Conservation (phyloP, 2,888 invertebrate genomes). For the Cataglyphis altisquamis region DNA sequence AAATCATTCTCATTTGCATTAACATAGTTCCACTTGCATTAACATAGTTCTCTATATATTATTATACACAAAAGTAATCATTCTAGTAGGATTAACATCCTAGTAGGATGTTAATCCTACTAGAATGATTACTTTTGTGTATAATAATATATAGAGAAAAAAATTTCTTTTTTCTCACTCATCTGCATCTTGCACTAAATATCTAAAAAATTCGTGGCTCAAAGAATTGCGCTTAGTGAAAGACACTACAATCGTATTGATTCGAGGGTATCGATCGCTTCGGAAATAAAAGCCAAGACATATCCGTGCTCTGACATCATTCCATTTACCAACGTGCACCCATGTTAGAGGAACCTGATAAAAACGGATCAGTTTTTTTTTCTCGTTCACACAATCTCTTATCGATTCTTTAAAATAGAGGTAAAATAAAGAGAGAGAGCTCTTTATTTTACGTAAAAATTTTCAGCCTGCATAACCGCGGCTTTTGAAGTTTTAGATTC, state of each 20-base stretch:
- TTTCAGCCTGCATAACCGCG: neutral
- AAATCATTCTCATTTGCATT: too few relatives aligned
- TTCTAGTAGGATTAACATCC: too few relatives aligned
- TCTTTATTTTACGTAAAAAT: neutral
- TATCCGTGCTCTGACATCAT: conserved; percentile 70
- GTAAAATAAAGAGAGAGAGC: neutral
- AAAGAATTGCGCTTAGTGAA: conserved; percentile 5
- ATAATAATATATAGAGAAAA: neutral
- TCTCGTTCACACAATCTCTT: conserved; percentile 37
- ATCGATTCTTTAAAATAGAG: conserved; percentile 62
- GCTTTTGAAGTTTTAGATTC: neutral
- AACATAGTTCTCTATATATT: too few relatives aligned
- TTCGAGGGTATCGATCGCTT: conserved; percentile 79
- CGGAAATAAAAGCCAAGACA: conserved; percentile 78
- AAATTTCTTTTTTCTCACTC: neutral
- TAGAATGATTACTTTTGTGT: too few relatives aligned
- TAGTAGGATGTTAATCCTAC: too few relatives aligned
- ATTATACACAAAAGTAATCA: too few relatives aligned
- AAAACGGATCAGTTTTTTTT: conserved; percentile 63
- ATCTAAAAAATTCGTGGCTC: neutral
- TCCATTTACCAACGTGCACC: conserved; percentile 64
- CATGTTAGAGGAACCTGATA: conserved; percentile 61
- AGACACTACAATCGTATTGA: conserved; percentile 74
- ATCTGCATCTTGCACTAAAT: neutral
- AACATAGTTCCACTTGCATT: too few relatives aligned